Base-by-base conservation (phyloP, 2,113 vertebrate species). In the Himantopus leucocephalus region DNA sequence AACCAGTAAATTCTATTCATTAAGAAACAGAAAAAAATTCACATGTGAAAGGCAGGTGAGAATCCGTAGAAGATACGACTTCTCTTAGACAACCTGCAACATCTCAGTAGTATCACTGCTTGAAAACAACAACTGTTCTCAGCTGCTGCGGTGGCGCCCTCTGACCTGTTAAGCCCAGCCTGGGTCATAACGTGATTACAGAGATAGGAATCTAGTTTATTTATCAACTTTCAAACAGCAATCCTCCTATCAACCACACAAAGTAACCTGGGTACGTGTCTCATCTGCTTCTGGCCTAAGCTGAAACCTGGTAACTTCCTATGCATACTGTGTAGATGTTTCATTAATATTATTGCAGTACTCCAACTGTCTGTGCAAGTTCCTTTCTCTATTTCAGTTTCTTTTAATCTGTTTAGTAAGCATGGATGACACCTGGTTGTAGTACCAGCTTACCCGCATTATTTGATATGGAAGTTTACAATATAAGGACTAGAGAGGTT, bases 261-360 rank as follows among this genome's bases (percentile, higher is more conserved):
- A 34, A 41, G 21, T 16, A 76, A 91, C 45, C 67, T 60, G 34
- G 30, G 39, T 48, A 45, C 41, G 27, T 47, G 41, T 14, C 60
- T 48, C 39, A 62, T 27, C 41, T 50, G 64, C 74, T 80, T 62
- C 88, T 29, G 41, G 75, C 60, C 56, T 26, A 59, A 71, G 10
- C 52, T 67, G 80, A 84, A 85, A 76, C 67, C 37, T 15, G 16
- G 35, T 14, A 27, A 41, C 75, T 85, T 85, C 78, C 85, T 47
- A 47, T 5, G 50, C 23, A 47, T 18, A 41, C 53, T n/a, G 34
- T 1, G 0, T 0, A 56, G 43, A 52, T 4, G 15, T 84, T 84
- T 89, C 76, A 63, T 76, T 27, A 18, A 21, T 55, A n/a, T 13
- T 47, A 29, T 13, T 4, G 3, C 34, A 90, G 50, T 1, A 60